A percentile compares a stretch with the other conserved stretches of the same genome.
These are phyloP conservation scores for Plodia interpunctella DNA, from an alignment of 1,140 invertebrate species.

Conservation along the genomic window DNA sequence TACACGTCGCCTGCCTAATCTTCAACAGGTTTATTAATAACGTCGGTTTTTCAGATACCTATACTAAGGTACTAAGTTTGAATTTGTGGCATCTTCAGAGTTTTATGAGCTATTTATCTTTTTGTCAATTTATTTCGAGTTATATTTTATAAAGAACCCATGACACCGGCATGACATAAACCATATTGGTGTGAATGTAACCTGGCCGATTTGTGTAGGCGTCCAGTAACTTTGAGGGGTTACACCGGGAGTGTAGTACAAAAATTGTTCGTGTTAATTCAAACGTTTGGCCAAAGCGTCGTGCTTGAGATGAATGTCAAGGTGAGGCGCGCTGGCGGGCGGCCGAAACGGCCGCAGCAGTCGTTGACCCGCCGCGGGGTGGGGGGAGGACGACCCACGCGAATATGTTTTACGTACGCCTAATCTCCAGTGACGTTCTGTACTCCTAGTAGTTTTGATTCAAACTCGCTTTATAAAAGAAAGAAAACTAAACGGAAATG, in stretches of 20 bases:
- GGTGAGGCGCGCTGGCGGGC: slow-evolving; percentile 73
- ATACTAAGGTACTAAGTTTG: too few species aligned
- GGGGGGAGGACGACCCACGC: slow-evolving; percentile 63
- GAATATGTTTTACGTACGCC: slow-evolving; percentile 62
- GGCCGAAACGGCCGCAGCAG: slow-evolving; percentile 67
- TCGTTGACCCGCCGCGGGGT: slow-evolving; percentile 52
- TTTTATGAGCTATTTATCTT: too few species aligned
- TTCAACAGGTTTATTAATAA: not conserved
- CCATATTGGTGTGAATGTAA: not conserved
- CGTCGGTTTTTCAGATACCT: not conserved
- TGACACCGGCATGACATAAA: slow-evolving; percentile 26
- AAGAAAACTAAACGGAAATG: not conserved
- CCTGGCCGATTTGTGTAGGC: slow-evolving; percentile 13
- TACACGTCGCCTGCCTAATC: not conserved
- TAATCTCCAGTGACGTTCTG: slow-evolving; percentile 59
- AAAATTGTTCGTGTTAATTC: slow-evolving; percentile 54
- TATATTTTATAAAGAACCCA: too few species aligned
- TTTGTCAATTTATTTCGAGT: too few species aligned
- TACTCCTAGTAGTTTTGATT: slow-evolving; percentile 54
- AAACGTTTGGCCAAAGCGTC: slow-evolving; percentile 64
- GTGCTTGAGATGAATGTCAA: slow-evolving; percentile 74
- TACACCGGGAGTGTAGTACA: slow-evolving; percentile 26
- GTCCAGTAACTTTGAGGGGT: slow-evolving; percentile 18
- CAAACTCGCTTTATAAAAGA: not conserved
- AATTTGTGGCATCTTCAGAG: too few species aligned